Evolutionary conservation across 1,140 invertebrate genomes (phyloP), one percentile per base, ranked within the genome.

Genomic region (Meloidogyne chitwoodi): DNA sequence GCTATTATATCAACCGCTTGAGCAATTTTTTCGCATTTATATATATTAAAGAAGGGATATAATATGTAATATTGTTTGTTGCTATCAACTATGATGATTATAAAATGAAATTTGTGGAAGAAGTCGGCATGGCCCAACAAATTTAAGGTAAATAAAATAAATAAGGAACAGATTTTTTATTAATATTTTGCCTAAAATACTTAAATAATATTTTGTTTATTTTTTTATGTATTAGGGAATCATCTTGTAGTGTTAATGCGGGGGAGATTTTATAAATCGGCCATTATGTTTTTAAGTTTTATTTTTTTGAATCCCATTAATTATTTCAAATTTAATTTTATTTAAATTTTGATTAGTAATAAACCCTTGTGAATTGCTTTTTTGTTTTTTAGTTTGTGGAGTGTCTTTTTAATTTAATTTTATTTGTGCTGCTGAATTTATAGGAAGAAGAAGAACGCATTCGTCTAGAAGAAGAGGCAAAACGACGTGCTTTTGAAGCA

Each of bases 361-460:
- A n/a, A n/a, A n/a, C n/a, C 12, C 29, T 26, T 74, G 19, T 26
- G 5, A 31, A 38, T 14, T 24, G 19, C 14, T 38, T 24, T 72
- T 74, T 29, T n/a, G 22, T 26, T 19, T 26, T 74, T 44, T 71
- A 19, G 56, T 76, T 16, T 78, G 10, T n/a, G 44, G 10, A 44
- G 44, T 79, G 19, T 79, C 11, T 26, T 29, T 74, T 76, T 19
- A 16, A 14, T 26, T n/a, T 66, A 29, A 48, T 27, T 27, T 71
- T 71, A 31, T 71, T 71, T 48, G 38, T 64, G 76, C 74, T 22
- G 38, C 48, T 44, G 63, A 64, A 48, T 48, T 85, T 86, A 26
- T 74, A 86, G 85, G 85, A 87, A 64, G 85, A 86, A 64, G 86
- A 86, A 70, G 85, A 86, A 26, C 79, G 86, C 6, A 77, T 81